A percentile compares a stretch with the other conserved stretches of the same genome.
These are phyloP conservation scores for Drosophila kuntzei DNA, from an alignment of 2,888 invertebrate genomes.

Conservation along the genomic window DNA sequence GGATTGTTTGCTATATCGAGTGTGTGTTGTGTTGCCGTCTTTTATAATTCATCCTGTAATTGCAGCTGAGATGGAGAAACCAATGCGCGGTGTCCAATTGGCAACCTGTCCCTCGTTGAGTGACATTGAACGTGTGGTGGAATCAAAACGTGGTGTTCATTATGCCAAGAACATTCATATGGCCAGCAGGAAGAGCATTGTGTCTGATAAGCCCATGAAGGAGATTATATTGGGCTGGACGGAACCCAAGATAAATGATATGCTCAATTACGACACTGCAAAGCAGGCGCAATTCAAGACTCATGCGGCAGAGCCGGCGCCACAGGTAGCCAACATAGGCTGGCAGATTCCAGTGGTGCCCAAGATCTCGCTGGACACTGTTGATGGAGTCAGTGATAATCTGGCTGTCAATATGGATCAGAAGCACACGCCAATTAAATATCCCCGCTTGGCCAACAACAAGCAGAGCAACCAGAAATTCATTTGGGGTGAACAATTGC, in stretches of 20 bases:
- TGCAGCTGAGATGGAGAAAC: slow-evolving; percentile 64
- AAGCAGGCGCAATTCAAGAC: slow-evolving; percentile 62
- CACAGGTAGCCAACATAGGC: slow-evolving; percentile 71
- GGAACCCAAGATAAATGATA: slow-evolving; percentile 78
- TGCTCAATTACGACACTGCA: slow-evolving; percentile 77
- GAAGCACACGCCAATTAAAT: slow-evolving; percentile 84
- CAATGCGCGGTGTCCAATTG: slow-evolving; percentile 15
- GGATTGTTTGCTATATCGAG: background rate
- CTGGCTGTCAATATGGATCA: slow-evolving; percentile 81
- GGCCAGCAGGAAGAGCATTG: slow-evolving; percentile 31
- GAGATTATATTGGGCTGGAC: slow-evolving; percentile 72
- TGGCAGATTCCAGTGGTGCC: slow-evolving; percentile 75
- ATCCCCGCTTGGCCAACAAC: slow-evolving; percentile 36
- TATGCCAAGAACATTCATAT: slow-evolving; percentile 68
- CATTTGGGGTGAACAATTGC: slow-evolving; percentile 79
- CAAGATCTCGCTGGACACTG: slow-evolving; percentile 83
- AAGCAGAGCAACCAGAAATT: slow-evolving; percentile 68
- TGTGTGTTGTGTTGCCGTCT: background rate
- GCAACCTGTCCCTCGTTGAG: slow-evolving; percentile 80
- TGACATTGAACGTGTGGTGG: slow-evolving; percentile 75
- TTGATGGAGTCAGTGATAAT: slow-evolving; percentile 82
- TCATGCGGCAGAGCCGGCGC: slow-evolving; percentile 67
- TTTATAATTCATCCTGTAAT: background rate
- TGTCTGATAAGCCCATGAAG: slow-evolving; percentile 57
- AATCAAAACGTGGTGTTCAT: slow-evolving; percentile 61